phyloP scores from a whole-genome alignment of 2,888 invertebrate genomes.

The Serripes groenlandicus region DNA sequence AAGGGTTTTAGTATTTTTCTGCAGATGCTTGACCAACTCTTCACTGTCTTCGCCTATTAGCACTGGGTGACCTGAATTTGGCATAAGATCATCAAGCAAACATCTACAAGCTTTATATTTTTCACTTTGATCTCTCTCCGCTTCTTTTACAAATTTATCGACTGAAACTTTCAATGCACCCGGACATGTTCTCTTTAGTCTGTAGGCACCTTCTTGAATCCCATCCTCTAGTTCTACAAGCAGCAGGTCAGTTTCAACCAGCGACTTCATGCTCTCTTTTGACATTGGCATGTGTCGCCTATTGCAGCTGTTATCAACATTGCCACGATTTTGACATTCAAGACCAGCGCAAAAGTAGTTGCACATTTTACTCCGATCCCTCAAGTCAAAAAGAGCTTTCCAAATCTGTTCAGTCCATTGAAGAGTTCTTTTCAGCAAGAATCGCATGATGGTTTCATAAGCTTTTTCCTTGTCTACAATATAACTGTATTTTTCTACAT shows the following conservation, averaged over 20 bases:
- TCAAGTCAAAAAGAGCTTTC: constrained; percentile 18
- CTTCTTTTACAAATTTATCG: constrained; percentile 2
- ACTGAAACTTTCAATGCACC: constrained; percentile 6
- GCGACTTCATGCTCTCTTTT: constrained; percentile 9
- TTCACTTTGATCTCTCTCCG: neutral
- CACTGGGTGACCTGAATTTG: constrained; percentile 37
- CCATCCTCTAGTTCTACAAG: constrained; percentile 54
- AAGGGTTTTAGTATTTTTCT: constrained; percentile 8
- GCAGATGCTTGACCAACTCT: constrained; percentile 17
- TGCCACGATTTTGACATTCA: constrained; percentile 24
- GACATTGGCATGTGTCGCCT: constrained; percentile 24
- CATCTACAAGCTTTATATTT: constrained; percentile 46
- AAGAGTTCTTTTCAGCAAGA: constrained; percentile 46
- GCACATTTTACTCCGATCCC: constrained; percentile 24
- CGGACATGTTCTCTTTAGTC: constrained; percentile 19
- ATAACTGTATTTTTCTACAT: constrained; percentile 15
- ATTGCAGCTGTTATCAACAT: constrained; percentile 26
- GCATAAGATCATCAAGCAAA: constrained; percentile 62
- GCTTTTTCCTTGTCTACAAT: constrained; percentile 30
- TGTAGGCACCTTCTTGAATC: constrained; percentile 43
- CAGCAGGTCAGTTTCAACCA: constrained; percentile 54
- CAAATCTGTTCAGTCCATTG: constrained; percentile 33
- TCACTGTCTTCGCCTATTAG: constrained; percentile 37
- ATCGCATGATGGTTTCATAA: constrained; percentile 36
- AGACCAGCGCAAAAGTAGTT: constrained; percentile 24